These are phyloP conservation scores for Dasypolia templi DNA, from an alignment of 2,888 invertebrate genomes.

Conservation along the genomic window DNA sequence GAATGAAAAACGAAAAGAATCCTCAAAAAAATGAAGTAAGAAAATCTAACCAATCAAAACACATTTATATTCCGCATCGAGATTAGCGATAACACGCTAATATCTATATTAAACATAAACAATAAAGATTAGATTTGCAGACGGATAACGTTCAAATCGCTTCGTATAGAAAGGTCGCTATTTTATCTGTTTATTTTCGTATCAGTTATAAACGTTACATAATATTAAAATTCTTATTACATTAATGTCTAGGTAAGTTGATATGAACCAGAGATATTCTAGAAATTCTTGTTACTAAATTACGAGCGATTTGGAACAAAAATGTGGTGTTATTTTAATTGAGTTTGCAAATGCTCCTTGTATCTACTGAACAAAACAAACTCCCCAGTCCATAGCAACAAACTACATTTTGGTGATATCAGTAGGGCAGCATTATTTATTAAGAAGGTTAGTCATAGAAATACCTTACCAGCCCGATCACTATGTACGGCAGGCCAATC, in stretches of 20 bases:
- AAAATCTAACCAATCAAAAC: background rate
- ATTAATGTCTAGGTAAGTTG: background rate
- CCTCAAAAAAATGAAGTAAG: no score
- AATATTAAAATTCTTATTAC: conserved; percentile 23
- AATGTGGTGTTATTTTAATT: background rate
- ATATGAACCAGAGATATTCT: conserved; percentile 6
- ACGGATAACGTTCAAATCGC: conserved; percentile 32
- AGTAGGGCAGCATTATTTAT: no score
- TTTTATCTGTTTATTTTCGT: conserved; percentile 23
- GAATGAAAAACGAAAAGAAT: background rate
- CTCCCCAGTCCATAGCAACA: no score
- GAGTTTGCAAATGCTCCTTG: no score
- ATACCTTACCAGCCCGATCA: no score
- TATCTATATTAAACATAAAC: background rate
- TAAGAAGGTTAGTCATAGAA: no score
- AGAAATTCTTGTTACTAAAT: background rate
- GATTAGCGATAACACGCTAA: conserved; percentile 4
- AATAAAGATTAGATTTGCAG: conserved; percentile 40
- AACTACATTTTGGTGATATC: no score
- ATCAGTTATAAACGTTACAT: conserved; percentile 14
- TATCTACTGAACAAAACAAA: no score
- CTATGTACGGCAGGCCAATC: no score
- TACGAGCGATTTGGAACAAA: background rate
- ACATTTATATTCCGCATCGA: background rate
- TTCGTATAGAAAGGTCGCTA: conserved; percentile 24